Base-by-base conservation (phyloP, 2,113 vertebrate species). In the Condylura cristata region DNA sequence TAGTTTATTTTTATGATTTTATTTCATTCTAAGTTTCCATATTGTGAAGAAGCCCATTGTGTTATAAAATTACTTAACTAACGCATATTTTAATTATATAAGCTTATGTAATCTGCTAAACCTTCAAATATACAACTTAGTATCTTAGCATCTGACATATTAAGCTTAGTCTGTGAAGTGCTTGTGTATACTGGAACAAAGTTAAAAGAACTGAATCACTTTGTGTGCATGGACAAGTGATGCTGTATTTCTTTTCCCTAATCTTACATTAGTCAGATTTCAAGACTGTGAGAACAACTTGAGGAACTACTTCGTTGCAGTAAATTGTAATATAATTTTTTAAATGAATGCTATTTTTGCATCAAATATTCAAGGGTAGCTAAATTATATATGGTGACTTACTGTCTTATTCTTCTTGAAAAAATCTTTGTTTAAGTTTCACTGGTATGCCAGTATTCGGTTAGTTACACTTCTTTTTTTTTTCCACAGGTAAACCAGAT, bases 401-500 rank as follows among this genome's bases (percentile, higher is more conserved):
- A 28, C 34, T 87, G 78, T 37, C 93, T 89, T 86, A 95, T 90
- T 28, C 5, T 56, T 92, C 83, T 91, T 93, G 51, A 26, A 86
- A 81, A 90, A 84, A 96, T 95, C 95, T 97, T 96, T 94, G 71
- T 86, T 97, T 96, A 5, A 37, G 60, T 95, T 92, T 91, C 48
- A 61, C 88, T 97, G 95, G 96, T 96, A 93, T 94, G 41, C 93
- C 93, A 97, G 18, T 37, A 90, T 97, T 96, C 94, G 58, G 84
- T 96, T 98, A 95, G 95, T 95, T 97, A 94, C 17, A 0, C 97
- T 98, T 97, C 97, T 90, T 97, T 74, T 71, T 98, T 93, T 98
- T 98, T 98, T 90, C 88, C 93, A 93, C 91, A 98, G 97, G 97
- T 98, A 96, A 98, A 98, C 87, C 97, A 93, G 96, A 95, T 98